Evolutionary conservation across 2,113 vertebrate species (phyloP).

Genomic region (Eublepharis macularius): DNA sequence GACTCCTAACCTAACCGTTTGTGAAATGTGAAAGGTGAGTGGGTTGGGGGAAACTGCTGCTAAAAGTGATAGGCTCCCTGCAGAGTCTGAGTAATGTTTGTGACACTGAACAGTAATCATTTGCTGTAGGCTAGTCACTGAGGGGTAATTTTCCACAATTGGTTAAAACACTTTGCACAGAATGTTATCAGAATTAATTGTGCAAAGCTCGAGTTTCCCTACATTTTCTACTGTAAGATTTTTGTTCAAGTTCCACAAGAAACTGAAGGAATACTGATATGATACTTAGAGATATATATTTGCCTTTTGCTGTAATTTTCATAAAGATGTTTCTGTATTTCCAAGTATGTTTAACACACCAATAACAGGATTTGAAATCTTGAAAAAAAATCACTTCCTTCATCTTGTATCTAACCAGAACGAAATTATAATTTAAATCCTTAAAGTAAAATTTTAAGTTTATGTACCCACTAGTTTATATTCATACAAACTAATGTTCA

Average conservation of each 20-base stretch:
- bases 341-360: not conserved
- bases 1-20: constrained; percentile 36
- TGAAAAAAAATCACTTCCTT: not conserved
- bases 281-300: not conserved
- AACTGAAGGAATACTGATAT: not conserved
- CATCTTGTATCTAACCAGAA: not conserved
- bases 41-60: constrained; percentile 46
- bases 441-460: not conserved
- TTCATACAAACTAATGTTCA: not conserved
- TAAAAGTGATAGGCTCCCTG: constrained; percentile 33
- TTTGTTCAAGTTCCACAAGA: constrained; percentile 8
- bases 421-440: not conserved
- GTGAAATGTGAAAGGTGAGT: constrained; percentile 35
- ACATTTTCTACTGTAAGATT: constrained; percentile 1
- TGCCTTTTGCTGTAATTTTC: not conserved
- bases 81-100: constrained; percentile 47
- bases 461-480: not conserved
- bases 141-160: constrained; percentile 10
- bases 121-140: constrained; percentile 35
- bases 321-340: not conserved
- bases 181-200: constrained; percentile 8
- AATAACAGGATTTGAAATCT: not conserved
- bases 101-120: constrained; percentile 35
- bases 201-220: constrained; percentile 2
- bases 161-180: constrained; percentile 11